Conservation (phyloP, 1,140 invertebrate genomes). For the Drosophila eugracilis region DNA sequence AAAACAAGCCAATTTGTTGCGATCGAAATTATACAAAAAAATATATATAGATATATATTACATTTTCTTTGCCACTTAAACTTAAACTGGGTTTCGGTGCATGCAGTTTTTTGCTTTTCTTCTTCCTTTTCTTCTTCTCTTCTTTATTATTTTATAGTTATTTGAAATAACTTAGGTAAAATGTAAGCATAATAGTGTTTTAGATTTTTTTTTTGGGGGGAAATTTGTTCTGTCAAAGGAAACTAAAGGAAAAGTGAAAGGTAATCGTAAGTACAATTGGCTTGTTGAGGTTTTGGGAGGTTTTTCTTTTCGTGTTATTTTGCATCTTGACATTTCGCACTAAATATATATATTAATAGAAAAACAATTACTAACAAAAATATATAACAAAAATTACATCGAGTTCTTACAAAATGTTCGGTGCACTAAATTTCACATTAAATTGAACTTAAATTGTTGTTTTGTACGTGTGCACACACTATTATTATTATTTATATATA, state of each 20-base stretch:
- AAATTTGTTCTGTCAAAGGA: conserved; percentile 18
- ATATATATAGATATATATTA: conserved; percentile 65
- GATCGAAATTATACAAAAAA: conserved; percentile 61
- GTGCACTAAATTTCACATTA: conserved; percentile 46
- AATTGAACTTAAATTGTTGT: conserved; percentile 60
- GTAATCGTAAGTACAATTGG: conserved; percentile 74
- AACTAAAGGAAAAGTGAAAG: conserved; percentile 30
- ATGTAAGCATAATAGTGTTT: conserved; percentile 29
- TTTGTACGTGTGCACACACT: conserved; percentile 75
- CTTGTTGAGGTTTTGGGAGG: conserved; percentile 64
- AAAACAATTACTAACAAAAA: conserved; percentile 81
- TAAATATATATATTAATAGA: conserved; percentile 80
- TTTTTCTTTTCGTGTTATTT: conserved; percentile 41
- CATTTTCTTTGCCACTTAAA: conserved; percentile 59
- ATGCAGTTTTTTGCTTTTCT: conserved; percentile 24
- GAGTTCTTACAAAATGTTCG: conserved; percentile 46
- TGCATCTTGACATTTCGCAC: conserved; percentile 60
- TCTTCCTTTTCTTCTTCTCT: too few species aligned
- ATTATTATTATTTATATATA: conserved; percentile 38
- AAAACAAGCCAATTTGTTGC: conserved; percentile 75
- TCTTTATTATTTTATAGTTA: conserved; percentile 75
- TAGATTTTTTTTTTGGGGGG: conserved; percentile 8
- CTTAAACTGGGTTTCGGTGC: conserved; percentile 38
- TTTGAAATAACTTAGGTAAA: conserved; percentile 76
- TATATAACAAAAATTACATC: conserved; percentile 81